A percentile compares a stretch with the other conserved stretches of the same genome.
Evolutionary conservation across 2,113 vertebrate genomes (phyloP).

Genomic region (Pavo muticus): DNA sequence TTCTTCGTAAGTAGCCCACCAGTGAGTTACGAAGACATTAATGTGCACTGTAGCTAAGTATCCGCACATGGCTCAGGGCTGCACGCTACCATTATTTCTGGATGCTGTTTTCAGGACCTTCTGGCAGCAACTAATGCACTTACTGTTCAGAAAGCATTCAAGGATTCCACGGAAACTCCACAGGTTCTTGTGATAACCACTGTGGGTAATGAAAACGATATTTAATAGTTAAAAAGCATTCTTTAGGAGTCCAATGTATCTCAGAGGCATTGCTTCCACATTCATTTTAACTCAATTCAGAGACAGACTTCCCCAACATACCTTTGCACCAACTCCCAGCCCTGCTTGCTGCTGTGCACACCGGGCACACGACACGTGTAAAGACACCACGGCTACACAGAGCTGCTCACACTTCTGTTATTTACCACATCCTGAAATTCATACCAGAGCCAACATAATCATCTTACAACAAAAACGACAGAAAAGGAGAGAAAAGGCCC

Average conservation of each 20-base stretch:
- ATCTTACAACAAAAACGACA: neutral
- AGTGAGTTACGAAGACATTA: neutral
- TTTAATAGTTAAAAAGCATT: neutral
- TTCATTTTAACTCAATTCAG: neutral
- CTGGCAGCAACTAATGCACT: neutral
- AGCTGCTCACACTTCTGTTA: neutral
- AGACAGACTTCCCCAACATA: neutral
- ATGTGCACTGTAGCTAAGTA: neutral
- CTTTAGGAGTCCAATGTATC: neutral
- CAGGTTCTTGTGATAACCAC: neutral
- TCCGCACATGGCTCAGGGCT: neutral
- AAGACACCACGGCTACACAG: neutral
- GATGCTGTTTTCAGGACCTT: neutral
- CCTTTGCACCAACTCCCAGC: neutral
- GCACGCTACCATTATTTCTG: neutral
- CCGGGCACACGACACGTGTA: neutral
- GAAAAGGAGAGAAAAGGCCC: neutral
- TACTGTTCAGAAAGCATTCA: neutral
- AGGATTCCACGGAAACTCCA: neutral
- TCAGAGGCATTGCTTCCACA: neutral
- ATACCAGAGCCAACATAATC: neutral
- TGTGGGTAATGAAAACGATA: neutral
- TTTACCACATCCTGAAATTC: neutral
- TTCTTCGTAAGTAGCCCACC: neutral
- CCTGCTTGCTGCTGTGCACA: neutral